Conservation (phyloP, 1,140 invertebrate species). For the Lordiphosa mommai region DNA sequence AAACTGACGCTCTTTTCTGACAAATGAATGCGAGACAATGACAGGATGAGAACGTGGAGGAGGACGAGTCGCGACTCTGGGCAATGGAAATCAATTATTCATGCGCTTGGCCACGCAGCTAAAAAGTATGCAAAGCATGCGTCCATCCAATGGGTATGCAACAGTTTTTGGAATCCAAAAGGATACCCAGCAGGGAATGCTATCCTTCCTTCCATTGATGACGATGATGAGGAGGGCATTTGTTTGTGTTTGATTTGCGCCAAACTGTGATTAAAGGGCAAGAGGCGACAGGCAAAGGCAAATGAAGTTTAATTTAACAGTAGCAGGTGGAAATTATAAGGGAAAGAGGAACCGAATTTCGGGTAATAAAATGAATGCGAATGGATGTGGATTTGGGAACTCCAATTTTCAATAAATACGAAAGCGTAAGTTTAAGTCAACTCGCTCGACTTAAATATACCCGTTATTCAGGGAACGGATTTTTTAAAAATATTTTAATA, state of each 20-base stretch:
- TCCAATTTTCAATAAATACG: no score
- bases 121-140: constrained; percentile 67
- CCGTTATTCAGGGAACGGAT: no score
- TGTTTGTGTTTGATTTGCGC: constrained; percentile 67
- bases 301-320: constrained; percentile 56
- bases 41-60: constrained; percentile 6
- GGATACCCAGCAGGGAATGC: constrained; percentile 4
- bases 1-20: constrained; percentile 37
- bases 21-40: constrained; percentile 61
- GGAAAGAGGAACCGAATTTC: neutral
- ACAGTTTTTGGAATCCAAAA: constrained; percentile 50
- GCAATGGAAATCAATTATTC: constrained; percentile 77
- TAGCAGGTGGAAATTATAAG: constrained; percentile 5
- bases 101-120: constrained; percentile 63
- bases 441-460: no score
- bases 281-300: constrained; percentile 6
- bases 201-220: constrained; percentile 6
- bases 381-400: no score
- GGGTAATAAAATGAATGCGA: neutral
- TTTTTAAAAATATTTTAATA: no score
- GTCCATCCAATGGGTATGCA: constrained; percentile 44
- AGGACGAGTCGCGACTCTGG: constrained; percentile 17
- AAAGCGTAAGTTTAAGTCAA: no score
- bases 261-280: constrained; percentile 68
- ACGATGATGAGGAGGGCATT: constrained; percentile 39